Conservation (phyloP, 2,888 invertebrate genomes). For the Himalopsyche anomala region DNA sequence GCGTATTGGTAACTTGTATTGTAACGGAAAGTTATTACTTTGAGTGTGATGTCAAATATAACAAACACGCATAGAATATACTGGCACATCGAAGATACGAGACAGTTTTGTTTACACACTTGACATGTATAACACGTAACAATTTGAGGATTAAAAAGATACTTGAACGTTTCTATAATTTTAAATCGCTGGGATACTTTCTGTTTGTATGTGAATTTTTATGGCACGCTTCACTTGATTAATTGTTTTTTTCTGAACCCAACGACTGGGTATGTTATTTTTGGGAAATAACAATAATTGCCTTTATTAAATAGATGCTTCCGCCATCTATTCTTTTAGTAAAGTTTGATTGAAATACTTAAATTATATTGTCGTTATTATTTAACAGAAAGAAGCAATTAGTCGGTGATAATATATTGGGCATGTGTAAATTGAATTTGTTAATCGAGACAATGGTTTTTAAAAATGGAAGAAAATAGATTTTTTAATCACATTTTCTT, state of each 20-base stretch:
- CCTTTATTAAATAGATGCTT: neutral
- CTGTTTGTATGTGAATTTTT: neutral
- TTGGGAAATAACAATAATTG: neutral
- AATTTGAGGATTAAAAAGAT: neutral
- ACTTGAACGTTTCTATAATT: neutral
- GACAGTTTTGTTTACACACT: neutral
- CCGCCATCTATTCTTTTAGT: neutral
- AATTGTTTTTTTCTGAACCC: constrained; percentile 4
- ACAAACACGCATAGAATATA: neutral
- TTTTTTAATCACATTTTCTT: constrained; percentile 26
- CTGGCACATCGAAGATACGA: neutral
- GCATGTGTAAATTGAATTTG: constrained; percentile 13
- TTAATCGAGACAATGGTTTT: neutral
- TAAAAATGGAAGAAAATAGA: constrained; percentile 8
- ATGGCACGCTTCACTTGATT: neutral
- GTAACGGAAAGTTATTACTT: too few species aligned
- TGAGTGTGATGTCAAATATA: too few species aligned
- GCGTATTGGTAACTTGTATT: too few species aligned
- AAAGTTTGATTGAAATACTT: neutral
- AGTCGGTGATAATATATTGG: neutral
- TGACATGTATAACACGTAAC: neutral
- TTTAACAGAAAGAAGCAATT: neutral
- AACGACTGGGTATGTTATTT: neutral
- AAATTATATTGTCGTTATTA: too few species aligned
- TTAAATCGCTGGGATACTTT: neutral